phyloP scores from a whole-genome alignment of 37 sponge, comb jelly and placozoan genomes.

The Petrosia ficiformis region DNA sequence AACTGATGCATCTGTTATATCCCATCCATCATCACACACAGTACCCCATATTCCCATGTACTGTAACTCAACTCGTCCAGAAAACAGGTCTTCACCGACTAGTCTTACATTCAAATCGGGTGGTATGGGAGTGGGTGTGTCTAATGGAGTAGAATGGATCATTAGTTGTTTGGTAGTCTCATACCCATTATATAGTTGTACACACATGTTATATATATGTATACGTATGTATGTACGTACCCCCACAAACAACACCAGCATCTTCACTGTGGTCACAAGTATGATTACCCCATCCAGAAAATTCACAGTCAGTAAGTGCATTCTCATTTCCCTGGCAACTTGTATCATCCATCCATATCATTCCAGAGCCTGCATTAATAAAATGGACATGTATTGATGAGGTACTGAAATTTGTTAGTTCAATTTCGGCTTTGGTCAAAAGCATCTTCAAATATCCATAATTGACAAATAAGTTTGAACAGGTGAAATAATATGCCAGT shows the following conservation, averaged over 20 bases:
- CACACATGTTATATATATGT: background rate
- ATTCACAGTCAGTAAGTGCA: slow-evolving; percentile 11
- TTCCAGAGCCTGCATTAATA: slow-evolving; percentile 8
- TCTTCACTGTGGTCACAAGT: slow-evolving; percentile 57
- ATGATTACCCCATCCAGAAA: slow-evolving; percentile 15
- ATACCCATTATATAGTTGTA: no score
- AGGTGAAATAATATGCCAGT: no score
- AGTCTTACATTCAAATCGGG: slow-evolving; percentile 4
- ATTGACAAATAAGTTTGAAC: no score
- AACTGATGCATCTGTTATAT: slow-evolving; percentile 10
- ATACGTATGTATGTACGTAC: background rate
- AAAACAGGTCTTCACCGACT: background rate
- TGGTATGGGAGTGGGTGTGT: background rate
- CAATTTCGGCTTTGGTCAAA: no score
- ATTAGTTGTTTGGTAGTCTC: no score
- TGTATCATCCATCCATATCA: slow-evolving; percentile 50
- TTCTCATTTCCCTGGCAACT: slow-evolving; percentile 34
- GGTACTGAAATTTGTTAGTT: no score
- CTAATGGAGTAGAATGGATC: no score
- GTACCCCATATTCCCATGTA: slow-evolving; percentile 10
- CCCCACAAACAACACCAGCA: slow-evolving; percentile 46
- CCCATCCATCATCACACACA: slow-evolving; percentile 27
- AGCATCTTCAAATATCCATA: no score
- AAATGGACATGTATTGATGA: background rate
- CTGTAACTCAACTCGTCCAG: slow-evolving; percentile 24